Percentiles rank a stretch among this genome's conserved stretches.
Evolutionary conservation across 2,797 vertebrate genomes (phyloP).

Genomic region (Anguilla megastoma): DNA sequence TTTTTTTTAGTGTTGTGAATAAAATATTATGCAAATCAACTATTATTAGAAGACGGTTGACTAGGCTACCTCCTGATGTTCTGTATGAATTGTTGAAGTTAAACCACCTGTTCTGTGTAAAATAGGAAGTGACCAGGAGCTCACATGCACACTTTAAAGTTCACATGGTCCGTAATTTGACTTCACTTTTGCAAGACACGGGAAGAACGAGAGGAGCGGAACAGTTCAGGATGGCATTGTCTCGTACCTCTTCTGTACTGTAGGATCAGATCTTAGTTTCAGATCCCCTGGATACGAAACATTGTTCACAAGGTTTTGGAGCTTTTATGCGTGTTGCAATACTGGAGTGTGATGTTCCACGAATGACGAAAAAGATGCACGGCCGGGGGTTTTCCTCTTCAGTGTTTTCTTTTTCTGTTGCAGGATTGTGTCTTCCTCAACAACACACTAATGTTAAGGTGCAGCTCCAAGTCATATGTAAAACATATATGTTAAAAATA

Average conservation of each 20-base stretch:
- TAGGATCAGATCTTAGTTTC: not conserved
- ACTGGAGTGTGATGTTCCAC: not conserved
- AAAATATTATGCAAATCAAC: no score
- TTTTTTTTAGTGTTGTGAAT: not conserved
- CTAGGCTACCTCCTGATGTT: not conserved
- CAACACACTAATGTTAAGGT: not conserved
- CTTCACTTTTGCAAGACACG: no score
- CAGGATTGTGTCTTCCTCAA: not conserved
- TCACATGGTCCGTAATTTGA: not conserved
- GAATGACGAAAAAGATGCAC: not conserved
- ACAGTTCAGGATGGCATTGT: not conserved
- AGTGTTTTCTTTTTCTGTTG: not conserved
- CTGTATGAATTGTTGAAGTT: not conserved
- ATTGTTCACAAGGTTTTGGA: not conserved
- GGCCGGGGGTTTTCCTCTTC: not conserved
- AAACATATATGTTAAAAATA: not conserved
- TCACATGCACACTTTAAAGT: not conserved
- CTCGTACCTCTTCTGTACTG: not conserved
- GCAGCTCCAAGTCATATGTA: not conserved
- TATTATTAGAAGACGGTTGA: no score
- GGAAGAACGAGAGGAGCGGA: not conserved
- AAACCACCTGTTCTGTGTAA: not conserved
- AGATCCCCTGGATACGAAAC: not conserved
- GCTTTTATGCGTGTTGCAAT: not conserved
- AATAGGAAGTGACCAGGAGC: not conserved